phyloP scores from a whole-genome alignment of 2,797 vertebrate species.

The Phoeniculus purpureus region DNA sequence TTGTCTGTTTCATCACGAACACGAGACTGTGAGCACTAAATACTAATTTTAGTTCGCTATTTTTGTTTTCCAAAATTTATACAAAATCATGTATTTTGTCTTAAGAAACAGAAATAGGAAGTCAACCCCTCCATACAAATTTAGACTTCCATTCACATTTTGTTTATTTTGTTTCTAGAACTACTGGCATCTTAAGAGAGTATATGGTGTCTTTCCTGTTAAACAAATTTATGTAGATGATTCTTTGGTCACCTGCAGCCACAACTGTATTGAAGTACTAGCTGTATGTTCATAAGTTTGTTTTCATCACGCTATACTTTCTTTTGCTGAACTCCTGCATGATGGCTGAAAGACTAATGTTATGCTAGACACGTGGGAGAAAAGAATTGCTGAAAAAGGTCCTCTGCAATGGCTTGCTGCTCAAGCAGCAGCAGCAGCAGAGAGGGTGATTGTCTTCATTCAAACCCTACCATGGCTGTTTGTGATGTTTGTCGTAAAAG shows the following conservation, averaged over 20 bases:
- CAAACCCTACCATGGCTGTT: no score
- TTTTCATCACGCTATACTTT: no score
- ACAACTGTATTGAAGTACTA: conserved; percentile 52
- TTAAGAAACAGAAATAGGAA: background rate
- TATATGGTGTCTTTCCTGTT: background rate
- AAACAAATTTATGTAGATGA: background rate
- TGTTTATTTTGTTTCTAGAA: background rate
- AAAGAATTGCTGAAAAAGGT: no score
- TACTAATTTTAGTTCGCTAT: background rate
- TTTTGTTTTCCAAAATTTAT: background rate
- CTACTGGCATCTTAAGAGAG: background rate
- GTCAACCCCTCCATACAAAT: background rate
- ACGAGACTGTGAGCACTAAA: background rate
- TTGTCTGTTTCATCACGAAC: background rate
- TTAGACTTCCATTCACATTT: background rate
- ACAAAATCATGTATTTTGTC: background rate
- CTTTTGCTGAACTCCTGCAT: no score
- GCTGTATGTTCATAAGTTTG: no score
- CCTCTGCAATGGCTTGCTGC: no score
- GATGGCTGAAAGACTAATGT: no score
- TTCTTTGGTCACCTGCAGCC: background rate
- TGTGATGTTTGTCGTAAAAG: no score
- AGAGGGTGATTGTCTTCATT: no score
- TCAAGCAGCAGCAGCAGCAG: no score
- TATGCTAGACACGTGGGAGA: no score